Conservation (phyloP, 2,888 invertebrate genomes). For the Nymphalis c-album region DNA sequence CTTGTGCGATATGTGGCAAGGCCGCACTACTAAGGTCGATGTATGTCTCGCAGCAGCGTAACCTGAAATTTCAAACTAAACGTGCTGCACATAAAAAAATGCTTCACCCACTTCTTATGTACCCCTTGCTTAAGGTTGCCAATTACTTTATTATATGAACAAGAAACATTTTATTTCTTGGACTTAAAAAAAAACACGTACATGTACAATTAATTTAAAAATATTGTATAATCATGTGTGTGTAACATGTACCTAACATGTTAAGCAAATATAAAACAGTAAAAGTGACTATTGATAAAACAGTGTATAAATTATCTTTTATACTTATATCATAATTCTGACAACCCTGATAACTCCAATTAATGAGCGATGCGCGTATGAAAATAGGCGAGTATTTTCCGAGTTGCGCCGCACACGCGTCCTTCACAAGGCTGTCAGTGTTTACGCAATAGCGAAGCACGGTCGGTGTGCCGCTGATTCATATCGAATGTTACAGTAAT, state of each 20-base stretch:
- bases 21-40: slow-evolving; percentile 24
- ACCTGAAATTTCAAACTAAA: slow-evolving; percentile 17
- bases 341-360: slow-evolving; percentile 27
- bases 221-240: too few species aligned
- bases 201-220: too few species aligned
- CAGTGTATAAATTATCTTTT: neutral
- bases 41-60: slow-evolving; percentile 21
- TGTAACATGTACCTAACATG: too few species aligned
- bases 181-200: too few species aligned
- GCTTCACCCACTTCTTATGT: neutral
- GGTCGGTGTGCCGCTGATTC: slow-evolving; percentile 22
- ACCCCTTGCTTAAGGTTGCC: slow-evolving; percentile 23
- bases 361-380: slow-evolving; percentile 42
- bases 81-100: slow-evolving; percentile 19
- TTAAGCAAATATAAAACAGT: too few species aligned
- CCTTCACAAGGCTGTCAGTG: slow-evolving; percentile 73
- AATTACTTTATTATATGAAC: neutral
- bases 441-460: slow-evolving; percentile 49
- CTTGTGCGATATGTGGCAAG: slow-evolving; percentile 22
- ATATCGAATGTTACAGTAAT: slow-evolving; percentile 26
- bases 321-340: neutral
- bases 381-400: slow-evolving; percentile 60
- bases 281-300: too few species aligned
- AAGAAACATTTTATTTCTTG: too few species aligned
- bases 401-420: slow-evolving; percentile 54